Evolutionary conservation across 2,113 vertebrate species (phyloP).

Genomic region (Antigone vipio): DNA sequence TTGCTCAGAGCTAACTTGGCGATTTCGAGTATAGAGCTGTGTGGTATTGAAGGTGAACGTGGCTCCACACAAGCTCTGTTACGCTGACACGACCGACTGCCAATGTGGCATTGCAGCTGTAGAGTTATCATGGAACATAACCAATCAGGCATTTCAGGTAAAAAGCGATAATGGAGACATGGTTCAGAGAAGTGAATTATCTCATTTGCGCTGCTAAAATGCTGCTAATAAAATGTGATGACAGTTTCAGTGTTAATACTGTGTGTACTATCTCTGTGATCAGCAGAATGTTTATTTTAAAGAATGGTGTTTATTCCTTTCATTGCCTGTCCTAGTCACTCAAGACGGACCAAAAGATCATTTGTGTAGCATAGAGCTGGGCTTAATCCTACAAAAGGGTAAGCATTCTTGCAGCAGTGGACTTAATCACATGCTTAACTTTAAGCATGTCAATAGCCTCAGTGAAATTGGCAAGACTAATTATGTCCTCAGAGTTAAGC

Average conservation of each 20-base stretch:
- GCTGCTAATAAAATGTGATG: constrained; percentile 49
- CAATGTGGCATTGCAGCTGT: not conserved
- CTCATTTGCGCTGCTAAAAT: not conserved
- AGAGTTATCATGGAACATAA: not conserved
- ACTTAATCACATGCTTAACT: constrained; percentile 35
- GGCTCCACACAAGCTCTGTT: not conserved
- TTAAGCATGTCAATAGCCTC: constrained; percentile 22
- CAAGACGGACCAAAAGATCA: constrained; percentile 21
- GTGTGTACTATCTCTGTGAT: constrained; percentile 11
- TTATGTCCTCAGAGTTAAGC: constrained; percentile 37
- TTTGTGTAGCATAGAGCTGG: not conserved
- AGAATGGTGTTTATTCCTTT: not conserved
- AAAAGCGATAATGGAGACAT: not conserved
- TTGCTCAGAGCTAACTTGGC: not conserved
- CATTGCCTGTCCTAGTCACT: constrained; percentile 32
- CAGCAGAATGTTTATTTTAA: constrained; percentile 14
- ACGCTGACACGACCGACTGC: accelerated
- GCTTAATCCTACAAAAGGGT: constrained; percentile 45
- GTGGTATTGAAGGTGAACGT: not conserved
- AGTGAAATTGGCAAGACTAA: constrained; percentile 20
- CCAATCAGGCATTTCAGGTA: not conserved
- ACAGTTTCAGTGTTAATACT: not conserved
- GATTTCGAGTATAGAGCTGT: not conserved
- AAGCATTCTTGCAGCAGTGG: not conserved
- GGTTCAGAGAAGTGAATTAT: constrained; percentile 17